phyloP scores from a whole-genome alignment of 2,797 vertebrate genomes.

The Pseudopleuronectes americanus region DNA sequence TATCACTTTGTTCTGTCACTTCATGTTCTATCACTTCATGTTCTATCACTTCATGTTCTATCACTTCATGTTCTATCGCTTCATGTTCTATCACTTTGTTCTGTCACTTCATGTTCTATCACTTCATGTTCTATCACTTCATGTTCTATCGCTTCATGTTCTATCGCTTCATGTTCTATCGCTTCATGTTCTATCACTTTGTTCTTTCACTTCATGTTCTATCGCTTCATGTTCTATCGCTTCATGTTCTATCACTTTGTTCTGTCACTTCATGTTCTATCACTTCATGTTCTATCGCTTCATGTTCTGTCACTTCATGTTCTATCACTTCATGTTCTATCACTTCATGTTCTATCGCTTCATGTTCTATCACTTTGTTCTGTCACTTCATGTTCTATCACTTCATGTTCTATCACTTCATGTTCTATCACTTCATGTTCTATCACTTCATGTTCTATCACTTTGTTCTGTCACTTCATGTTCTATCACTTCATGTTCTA shows the following conservation, averaged over 20 bases:
- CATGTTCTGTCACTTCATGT: not conserved
- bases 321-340: not conserved
- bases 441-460: not conserved
- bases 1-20: not conserved
- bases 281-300: no score
- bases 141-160: not conserved
- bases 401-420: no score
- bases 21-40: not conserved
- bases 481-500: not conserved
- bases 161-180: not conserved
- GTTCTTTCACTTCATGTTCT: no score
- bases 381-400: not conserved
- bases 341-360: no score
- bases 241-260: not conserved
- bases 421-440: not conserved
- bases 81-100: no score
- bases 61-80: not conserved
- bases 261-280: not conserved
- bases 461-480: no score
- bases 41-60: no score
- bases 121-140: no score
- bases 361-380: not conserved
- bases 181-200: no score
- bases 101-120: not conserved
- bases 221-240: not conserved